Evolutionary conservation across 2,113 vertebrate species (phyloP), one percentile per base, ranked within the genome.

Genomic region (Nannospalax galili): DNA sequence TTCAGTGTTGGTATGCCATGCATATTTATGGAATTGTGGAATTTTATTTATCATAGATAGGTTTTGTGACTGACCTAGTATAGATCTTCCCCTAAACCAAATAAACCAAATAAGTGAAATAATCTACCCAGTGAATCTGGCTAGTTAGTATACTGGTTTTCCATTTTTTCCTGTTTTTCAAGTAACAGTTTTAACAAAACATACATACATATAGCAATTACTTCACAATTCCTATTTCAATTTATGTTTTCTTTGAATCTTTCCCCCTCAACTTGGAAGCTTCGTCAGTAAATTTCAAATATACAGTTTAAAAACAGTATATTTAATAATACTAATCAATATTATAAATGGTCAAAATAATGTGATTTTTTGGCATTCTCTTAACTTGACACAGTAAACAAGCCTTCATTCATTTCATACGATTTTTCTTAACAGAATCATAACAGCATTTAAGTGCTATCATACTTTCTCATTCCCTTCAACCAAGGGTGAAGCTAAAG

Each of bases 191-290:
- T 52, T 52, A 90, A 92, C 88, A 70, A 58, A 88, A 56, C 58
- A 65, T 5, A 12, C 16, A 35, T 1, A 88, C 14, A 75, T 12
- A 4, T 20, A 74, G 48, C 17, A 74, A 90, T 80, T 65, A 89
- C 12, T 40, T 86, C 35, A 65, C 5, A 85, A 85, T 82, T 95
- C 22, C 32, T 78, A 7, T 60, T 93, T 93, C 92, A 22, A 74
- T 48, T 67, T 67, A 32, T 6, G 42, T 69, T 69, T 96, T 92
- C 72, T 96, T 96, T 82, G 42, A 88, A 56, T 60, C 40, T 82
- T 17, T 60, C 79, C 24, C n/a, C 15, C 6, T 11, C 45, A 69
- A 75, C 1, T 37, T 70, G 16, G 14, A 88, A 92, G 19, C 42
- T 88, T 92, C 30, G 35, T 35, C 37, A 94, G 64, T 7, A 69